phyloP scores from a whole-genome alignment of 2,113 vertebrate genomes.

The Acinonyx jubatus region DNA sequence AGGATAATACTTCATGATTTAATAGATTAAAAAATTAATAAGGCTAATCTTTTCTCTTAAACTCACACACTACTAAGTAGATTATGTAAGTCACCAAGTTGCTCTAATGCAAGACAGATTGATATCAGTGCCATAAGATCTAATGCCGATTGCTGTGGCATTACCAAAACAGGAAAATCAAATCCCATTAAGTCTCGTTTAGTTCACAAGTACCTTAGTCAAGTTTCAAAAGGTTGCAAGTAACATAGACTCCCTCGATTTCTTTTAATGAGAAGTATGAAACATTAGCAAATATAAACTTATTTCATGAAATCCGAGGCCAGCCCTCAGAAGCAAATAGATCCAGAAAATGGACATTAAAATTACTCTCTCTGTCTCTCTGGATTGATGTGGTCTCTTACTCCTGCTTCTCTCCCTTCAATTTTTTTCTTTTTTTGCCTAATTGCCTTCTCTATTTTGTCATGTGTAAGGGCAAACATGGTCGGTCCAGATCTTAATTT shows the following conservation, averaged over 20 bases:
- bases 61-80: not conserved
- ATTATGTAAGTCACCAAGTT: not conserved
- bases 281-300: not conserved
- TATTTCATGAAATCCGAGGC: not conserved
- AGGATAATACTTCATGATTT: slow-evolving; percentile 32
- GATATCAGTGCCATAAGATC: not conserved
- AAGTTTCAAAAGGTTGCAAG: slow-evolving; percentile 22
- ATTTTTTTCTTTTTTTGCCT: not conserved
- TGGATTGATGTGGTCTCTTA: not conserved
- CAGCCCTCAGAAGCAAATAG: not conserved
- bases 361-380: slow-evolving; percentile 21
- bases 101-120: not conserved
- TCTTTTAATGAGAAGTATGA: slow-evolving; percentile 12
- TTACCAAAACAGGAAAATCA: not conserved
- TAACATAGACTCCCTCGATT: not conserved
- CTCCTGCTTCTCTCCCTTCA: not conserved
- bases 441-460: not conserved
- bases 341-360: not conserved
- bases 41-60: slow-evolving; percentile 18
- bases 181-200: not conserved
- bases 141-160: not conserved
- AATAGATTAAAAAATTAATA: not conserved
- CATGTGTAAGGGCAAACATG: not conserved
- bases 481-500: not conserved
- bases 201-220: not conserved